A percentile compares a stretch with the other conserved stretches of the same genome.
phyloP scores from a whole-genome alignment of 2,113 vertebrate genomes.

The Thunnus thynnus region DNA sequence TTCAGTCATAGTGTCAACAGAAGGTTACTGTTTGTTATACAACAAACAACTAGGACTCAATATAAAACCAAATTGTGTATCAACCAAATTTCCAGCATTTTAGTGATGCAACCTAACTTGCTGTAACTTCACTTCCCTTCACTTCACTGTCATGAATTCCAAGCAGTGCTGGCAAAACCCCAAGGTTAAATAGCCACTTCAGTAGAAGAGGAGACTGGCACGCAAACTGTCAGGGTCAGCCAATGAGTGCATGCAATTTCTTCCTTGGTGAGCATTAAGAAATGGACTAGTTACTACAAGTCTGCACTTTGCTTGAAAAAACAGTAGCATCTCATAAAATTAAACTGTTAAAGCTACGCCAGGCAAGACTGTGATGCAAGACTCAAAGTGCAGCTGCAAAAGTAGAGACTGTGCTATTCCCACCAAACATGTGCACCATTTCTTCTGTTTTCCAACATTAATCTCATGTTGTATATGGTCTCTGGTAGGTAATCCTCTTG shows the following conservation, averaged over 20 bases:
- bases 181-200: slow-evolving; percentile 43
- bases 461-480: not conserved
- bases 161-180: slow-evolving; percentile 1
- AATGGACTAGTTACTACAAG: slow-evolving; percentile 18
- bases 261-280: not conserved
- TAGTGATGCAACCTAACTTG: not conserved
- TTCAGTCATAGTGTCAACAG: slow-evolving; percentile 24
- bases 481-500: no score
- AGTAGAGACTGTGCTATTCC: not conserved
- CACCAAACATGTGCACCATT: not conserved
- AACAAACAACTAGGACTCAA: not conserved
- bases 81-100: not conserved
- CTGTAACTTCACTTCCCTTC: rapidly evolving
- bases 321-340: not conserved
- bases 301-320: slow-evolving; percentile 23
- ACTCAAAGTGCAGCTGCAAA: not conserved
- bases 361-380: not conserved
- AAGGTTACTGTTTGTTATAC: not conserved
- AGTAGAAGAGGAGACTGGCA: slow-evolving; percentile 40
- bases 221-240: slow-evolving; percentile 23
- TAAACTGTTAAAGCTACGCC: not conserved
- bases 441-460: not conserved
- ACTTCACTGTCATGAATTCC: not conserved
- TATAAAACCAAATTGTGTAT: not conserved
- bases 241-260: slow-evolving; percentile 29